Conservation (phyloP, 2,797 vertebrate genomes). For the Rhadinocentrus ornatus region DNA sequence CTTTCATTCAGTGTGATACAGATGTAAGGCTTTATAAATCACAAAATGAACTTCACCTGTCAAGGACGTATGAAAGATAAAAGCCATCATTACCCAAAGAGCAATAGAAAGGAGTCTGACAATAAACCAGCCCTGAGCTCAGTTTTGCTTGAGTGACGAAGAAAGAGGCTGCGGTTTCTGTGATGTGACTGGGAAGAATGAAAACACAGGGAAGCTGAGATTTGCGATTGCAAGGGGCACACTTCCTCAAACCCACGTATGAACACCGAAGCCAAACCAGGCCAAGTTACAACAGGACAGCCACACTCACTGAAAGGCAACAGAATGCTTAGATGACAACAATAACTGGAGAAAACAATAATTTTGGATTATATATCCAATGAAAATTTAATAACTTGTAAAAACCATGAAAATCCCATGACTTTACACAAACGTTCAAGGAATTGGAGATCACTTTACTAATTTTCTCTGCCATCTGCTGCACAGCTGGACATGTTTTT, state of each 20-base stretch:
- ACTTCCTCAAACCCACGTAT: slow-evolving; percentile 67
- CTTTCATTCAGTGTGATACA: background rate
- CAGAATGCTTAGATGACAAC: slow-evolving; percentile 34
- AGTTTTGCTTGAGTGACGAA: slow-evolving; percentile 53
- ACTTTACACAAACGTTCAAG: background rate
- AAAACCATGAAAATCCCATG: background rate
- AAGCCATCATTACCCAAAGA: slow-evolving; percentile 18
- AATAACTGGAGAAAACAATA: slow-evolving; percentile 27
- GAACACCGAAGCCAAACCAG: slow-evolving; percentile 45
- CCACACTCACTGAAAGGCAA: slow-evolving; percentile 10
- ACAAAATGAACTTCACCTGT: slow-evolving; percentile 8
- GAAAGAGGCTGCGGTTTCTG: slow-evolving; percentile 59
- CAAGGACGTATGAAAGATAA: slow-evolving; percentile 8
- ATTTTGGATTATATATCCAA: background rate
- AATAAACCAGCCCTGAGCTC: slow-evolving; percentile 53
- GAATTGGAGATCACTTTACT: background rate
- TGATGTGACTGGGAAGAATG: slow-evolving; percentile 73
- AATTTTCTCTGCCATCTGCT: background rate
- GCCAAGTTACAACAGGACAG: slow-evolving; percentile 37
- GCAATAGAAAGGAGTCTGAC: slow-evolving; percentile 39
- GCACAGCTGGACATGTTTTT: slow-evolving; percentile 15
- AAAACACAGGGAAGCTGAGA: slow-evolving; percentile 57
- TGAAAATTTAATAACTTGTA: background rate
- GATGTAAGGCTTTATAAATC: background rate
- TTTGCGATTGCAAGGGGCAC: slow-evolving; percentile 44